Percentiles rank a stretch among this genome's conserved stretches.
phyloP scores from a whole-genome alignment of 2,113 vertebrate species.

The Jacana jacana region DNA sequence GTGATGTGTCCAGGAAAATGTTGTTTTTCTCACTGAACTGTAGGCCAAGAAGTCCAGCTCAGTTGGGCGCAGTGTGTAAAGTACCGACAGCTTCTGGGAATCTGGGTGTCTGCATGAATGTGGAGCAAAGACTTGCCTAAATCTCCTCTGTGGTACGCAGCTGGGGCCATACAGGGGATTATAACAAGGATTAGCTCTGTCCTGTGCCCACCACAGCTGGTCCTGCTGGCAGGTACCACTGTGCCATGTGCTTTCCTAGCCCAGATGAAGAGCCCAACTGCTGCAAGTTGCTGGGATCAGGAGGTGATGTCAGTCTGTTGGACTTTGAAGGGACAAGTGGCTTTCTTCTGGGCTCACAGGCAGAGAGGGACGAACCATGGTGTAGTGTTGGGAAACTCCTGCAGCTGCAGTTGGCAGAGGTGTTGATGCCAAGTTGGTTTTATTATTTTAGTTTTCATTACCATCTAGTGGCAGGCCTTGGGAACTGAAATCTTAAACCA shows the following conservation, averaged over 20 bases:
- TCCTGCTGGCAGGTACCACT: not conserved
- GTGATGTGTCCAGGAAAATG: not conserved
- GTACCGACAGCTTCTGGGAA: accelerated
- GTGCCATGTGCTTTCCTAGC: not conserved
- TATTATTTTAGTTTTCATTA: constrained; percentile 11
- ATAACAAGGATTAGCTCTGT: not conserved
- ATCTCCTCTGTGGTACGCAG: not conserved
- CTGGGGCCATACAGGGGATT: not conserved
- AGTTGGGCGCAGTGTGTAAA: not conserved
- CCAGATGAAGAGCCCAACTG: not conserved
- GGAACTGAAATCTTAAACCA: not conserved
- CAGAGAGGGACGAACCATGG: not conserved
- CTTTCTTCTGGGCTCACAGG: not conserved
- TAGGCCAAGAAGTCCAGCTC: not conserved
- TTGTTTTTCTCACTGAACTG: not conserved
- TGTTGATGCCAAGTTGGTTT: not conserved
- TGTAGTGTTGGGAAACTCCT: not conserved
- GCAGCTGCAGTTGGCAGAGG: not conserved
- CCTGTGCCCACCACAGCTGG: not conserved
- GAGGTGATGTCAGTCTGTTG: not conserved
- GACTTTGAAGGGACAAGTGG: not conserved
- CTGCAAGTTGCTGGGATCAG: not conserved
- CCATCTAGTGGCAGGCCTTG: constrained; percentile 32
- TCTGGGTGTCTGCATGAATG: not conserved
- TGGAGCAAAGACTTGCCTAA: not conserved